A percentile compares a stretch with the other conserved stretches of the same genome.
phyloP scores from a whole-genome alignment of 2,113 vertebrate species.

The Saimiri boliviensis region DNA sequence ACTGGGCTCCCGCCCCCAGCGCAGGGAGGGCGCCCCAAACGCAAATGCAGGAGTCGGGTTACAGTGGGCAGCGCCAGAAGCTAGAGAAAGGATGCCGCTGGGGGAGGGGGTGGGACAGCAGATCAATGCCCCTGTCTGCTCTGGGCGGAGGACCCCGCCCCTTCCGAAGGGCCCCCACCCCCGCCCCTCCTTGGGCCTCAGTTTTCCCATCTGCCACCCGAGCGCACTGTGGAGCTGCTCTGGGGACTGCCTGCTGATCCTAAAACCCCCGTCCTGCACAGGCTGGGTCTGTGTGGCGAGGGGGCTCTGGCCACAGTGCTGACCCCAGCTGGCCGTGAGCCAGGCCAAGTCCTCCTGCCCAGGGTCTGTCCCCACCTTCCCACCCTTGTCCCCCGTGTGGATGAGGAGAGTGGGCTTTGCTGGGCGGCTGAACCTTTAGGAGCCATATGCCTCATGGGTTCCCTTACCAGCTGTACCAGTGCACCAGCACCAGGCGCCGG shows the following conservation, averaged over 20 bases:
- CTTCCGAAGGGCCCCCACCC: accelerated
- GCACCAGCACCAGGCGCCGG: neutral
- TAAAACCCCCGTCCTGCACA: accelerated
- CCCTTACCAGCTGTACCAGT: neutral
- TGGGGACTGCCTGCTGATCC: too few species aligned
- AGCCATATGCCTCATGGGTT: neutral
- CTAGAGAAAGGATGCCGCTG: neutral
- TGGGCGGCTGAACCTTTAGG: neutral
- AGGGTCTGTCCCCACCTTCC: neutral
- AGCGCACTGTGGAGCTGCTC: neutral
- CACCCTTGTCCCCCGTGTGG: neutral
- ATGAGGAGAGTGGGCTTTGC: neutral
- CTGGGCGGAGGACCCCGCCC: neutral
- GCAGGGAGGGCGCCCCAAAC: neutral
- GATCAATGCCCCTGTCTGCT: neutral
- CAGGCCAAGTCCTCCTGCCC: neutral
- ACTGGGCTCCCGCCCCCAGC: neutral
- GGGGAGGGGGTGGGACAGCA: neutral
- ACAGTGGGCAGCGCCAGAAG: conserved; percentile 66
- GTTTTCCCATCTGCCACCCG: neutral
- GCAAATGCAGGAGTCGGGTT: conserved; percentile 70
- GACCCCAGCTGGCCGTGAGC: neutral
- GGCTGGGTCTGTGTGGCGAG: neutral
- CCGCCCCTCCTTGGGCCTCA: neutral
- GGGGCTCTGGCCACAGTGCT: neutral